Evolutionary conservation across 30 jellyfish, hydroid and myxozoan species (phyloP).

Genomic region (Phacellophora camtschatica): DNA sequence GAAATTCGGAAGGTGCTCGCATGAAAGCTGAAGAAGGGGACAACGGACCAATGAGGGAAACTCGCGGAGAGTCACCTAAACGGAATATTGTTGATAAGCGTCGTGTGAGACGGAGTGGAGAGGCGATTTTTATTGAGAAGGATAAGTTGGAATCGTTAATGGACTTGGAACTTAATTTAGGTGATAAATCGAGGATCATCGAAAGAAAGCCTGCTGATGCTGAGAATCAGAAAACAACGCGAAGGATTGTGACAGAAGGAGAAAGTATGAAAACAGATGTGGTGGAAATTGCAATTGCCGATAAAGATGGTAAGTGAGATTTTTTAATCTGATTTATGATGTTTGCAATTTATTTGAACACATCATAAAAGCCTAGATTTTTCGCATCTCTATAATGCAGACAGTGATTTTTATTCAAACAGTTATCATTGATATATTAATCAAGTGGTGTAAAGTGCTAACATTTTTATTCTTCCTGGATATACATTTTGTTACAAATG

Average conservation of each 20-base stretch:
- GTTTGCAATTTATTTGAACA: too few species aligned
- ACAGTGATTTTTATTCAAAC: too few species aligned
- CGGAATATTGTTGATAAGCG: neutral
- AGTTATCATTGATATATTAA: too few species aligned
- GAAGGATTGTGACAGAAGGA: slow-evolving; percentile 38
- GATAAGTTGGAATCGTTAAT: slow-evolving; percentile 4
- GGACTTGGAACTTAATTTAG: slow-evolving; percentile 12
- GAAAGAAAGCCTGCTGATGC: slow-evolving; percentile 1
- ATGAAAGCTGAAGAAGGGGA: neutral
- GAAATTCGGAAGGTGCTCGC: neutral
- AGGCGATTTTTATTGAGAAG: slow-evolving; percentile 4
- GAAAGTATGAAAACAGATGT: neutral
- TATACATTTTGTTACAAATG: too few species aligned
- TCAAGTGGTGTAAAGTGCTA: too few species aligned
- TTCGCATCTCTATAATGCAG: too few species aligned
- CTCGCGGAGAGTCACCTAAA: neutral
- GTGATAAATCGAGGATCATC: slow-evolving; percentile 3
- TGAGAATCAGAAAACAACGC: neutral
- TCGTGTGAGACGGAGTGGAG: slow-evolving; percentile 29
- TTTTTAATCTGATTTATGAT: too few species aligned
- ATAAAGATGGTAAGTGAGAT: slow-evolving; percentile 3
- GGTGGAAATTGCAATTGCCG: slow-evolving; percentile 1
- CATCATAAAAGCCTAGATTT: too few species aligned
- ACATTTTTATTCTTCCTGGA: too few species aligned
- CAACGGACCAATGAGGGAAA: neutral